These are phyloP conservation scores for Acropternis orthonyx DNA, from an alignment of 2,797 vertebrate species.

Conservation along the genomic window DNA sequence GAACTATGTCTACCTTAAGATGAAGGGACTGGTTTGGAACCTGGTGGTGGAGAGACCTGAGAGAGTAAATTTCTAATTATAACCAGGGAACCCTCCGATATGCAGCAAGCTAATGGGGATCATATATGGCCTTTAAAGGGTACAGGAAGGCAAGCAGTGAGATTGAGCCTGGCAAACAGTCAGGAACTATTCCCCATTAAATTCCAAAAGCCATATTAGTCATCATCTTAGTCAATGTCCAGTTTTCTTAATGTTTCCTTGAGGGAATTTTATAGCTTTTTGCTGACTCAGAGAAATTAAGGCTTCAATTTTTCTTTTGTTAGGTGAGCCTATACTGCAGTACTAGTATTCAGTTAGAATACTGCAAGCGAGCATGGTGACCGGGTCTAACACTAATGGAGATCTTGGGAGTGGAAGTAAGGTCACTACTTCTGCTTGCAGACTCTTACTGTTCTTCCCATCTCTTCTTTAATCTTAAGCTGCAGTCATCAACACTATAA, in stretches of 20 bases:
- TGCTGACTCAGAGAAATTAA: background rate
- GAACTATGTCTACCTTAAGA: background rate
- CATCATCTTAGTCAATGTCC: background rate
- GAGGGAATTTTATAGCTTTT: background rate
- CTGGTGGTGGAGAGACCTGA: background rate
- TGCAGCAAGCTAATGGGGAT: background rate
- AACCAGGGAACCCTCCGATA: background rate
- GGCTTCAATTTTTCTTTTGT: rapidly evolving
- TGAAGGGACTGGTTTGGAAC: background rate
- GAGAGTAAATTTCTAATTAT: background rate
- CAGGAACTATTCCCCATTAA: background rate
- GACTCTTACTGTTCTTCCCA: background rate
- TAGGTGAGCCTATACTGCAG: background rate
- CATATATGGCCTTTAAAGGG: background rate
- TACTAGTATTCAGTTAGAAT: background rate
- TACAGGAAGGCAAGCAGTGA: background rate
- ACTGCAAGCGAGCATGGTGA: background rate
- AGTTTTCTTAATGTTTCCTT: background rate
- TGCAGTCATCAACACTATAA: background rate
- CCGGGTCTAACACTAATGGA: background rate
- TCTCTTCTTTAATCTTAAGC: background rate
- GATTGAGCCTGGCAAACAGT: background rate
- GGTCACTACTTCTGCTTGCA: background rate
- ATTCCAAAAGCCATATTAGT: background rate
- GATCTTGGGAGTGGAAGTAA: background rate